phyloP scores from a whole-genome alignment of 37 sponge, comb jelly and placozoan species.

The Mnemiopsis leidyi region DNA sequence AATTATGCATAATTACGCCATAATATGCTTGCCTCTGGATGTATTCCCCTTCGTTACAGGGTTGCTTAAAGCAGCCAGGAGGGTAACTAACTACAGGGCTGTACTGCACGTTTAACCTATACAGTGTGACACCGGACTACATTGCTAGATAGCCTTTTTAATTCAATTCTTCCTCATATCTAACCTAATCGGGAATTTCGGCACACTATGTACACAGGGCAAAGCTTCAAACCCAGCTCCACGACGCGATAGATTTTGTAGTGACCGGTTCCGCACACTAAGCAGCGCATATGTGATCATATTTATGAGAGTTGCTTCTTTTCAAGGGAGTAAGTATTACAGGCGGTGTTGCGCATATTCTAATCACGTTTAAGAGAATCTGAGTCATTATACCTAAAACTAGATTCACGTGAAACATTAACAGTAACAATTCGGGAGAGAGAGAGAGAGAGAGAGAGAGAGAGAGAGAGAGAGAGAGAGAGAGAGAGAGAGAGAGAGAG shows the following conservation, averaged over 20 bases:
- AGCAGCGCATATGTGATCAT: no score
- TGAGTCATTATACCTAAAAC: background rate
- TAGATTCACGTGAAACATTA: background rate
- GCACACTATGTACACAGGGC: no score
- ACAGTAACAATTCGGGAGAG: background rate
- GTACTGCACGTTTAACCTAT: background rate
- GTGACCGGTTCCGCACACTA: no score
- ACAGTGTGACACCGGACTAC: background rate
- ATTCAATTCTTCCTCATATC: background rate
- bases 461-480: slow-evolving; percentile 26
- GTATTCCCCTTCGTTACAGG: background rate
- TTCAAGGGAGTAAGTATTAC: background rate
- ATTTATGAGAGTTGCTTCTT: no score
- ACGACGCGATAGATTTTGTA: no score
- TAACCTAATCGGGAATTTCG: background rate
- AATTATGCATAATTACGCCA: background rate
- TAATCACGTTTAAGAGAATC: background rate
- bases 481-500: slow-evolving; percentile 54
- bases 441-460: background rate
- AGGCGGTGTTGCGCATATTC: background rate
- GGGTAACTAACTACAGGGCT: background rate
- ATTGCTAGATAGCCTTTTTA: no score
- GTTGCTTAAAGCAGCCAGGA: no score
- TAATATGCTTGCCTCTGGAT: background rate
- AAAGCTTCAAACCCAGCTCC: no score